Evolutionary conservation across 2,797 vertebrate genomes (phyloP), one percentile per base, ranked within the genome.

Genomic region (Agapornis canus): DNA sequence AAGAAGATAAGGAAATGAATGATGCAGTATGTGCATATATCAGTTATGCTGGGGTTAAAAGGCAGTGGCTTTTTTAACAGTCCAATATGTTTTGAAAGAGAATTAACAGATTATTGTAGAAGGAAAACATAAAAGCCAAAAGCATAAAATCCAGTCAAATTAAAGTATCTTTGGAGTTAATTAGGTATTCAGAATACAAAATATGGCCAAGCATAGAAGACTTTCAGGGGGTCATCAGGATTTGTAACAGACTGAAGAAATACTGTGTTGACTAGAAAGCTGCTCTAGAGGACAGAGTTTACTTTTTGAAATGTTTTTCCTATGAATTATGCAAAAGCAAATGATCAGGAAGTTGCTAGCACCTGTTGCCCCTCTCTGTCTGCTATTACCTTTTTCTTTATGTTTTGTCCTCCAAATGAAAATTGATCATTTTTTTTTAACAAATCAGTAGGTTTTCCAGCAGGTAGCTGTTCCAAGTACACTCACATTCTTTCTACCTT

Each of bases 151-250:
- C 26, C 54, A 82, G 63, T 82, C 32, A 90, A 84, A 92, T 86
- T 82, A 77, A 79, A 85, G 71, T 37, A 69, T n/a, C n/a, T 88
- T 94, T 80, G 32, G 49, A 72, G 47, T 86, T 95, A 94, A 89
- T 90, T 87, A 77, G 51, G 25, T 92, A 63, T 82, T 86, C 59
- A n/a, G 35, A 81, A 83, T 70, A 56, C 17, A 89, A 90, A 86
- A 75, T 88, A 60, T 54, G 9, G 42, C 22, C 77, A 54, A 90
- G 43, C 31, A 31, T 77, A 73, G 77, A 89, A 86, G 56, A 61
- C 29, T 68, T 73, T 51, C 48, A 60, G 43, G 75, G 81, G 26
- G 42, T 85, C 47, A 52, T 77, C 54, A 68, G 68, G n/a, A 56
- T 79, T 66, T 87, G 19, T 79, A 75, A 56, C 31, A 71, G 31